A percentile compares a stretch with the other conserved stretches of the same genome.
phyloP scores from a whole-genome alignment of 2,888 invertebrate genomes.

The Agrilus mali region DNA sequence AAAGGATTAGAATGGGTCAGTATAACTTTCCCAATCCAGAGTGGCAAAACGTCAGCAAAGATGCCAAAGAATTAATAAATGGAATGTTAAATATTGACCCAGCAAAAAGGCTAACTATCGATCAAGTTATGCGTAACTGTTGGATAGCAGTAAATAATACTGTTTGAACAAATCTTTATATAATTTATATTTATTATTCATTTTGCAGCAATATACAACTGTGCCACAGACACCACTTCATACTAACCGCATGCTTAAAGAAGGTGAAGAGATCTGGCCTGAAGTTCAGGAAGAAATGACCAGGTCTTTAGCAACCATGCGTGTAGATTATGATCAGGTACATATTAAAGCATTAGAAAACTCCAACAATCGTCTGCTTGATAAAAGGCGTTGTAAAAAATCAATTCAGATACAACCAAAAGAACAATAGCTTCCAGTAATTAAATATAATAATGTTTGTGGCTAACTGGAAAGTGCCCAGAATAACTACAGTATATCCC shows the following conservation, averaged over 20 bases:
- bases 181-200: conserved; percentile 4
- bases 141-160: conserved; percentile 69
- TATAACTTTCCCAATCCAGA: conserved; percentile 95
- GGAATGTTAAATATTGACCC: conserved; percentile 94
- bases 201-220: conserved; percentile 49
- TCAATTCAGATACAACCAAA: conserved; percentile 9
- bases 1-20: conserved; percentile 86
- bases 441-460: conserved; percentile 14
- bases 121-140: conserved; percentile 76
- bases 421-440: conserved; percentile 13
- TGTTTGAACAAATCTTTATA: conserved; percentile 10
- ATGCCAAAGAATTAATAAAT: conserved; percentile 90
- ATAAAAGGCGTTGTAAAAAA: conserved; percentile 56
- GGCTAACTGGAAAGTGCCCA: conserved; percentile 17
- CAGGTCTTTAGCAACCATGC: conserved; percentile 91
- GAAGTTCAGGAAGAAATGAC: conserved; percentile 99
- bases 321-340: conserved; percentile 93
- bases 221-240: conserved; percentile 93
- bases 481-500: too few relatives aligned
- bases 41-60: conserved; percentile 87
- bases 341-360: conserved; percentile 87
- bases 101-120: conserved; percentile 75
- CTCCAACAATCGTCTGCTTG: conserved; percentile 84
- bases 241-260: conserved; percentile 78
- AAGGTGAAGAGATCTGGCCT: conserved; percentile 88